Conservation (phyloP, 2,113 vertebrate species). For the Clinocottus analis region DNA sequence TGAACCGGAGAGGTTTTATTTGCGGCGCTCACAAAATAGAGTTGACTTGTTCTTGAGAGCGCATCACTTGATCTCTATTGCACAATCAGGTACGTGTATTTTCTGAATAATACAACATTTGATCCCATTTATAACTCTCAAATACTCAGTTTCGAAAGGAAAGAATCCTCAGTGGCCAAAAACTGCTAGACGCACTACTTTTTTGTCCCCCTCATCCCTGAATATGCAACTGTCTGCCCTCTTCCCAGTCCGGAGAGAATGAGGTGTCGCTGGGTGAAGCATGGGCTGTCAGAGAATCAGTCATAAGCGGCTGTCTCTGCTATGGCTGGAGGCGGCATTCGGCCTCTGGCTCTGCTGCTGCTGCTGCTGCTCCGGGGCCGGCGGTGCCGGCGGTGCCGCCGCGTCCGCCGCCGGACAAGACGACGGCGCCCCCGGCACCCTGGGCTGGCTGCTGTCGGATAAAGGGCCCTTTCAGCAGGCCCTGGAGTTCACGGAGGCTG, state of each 20-base stretch:
- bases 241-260: constrained; percentile 86
- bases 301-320: constrained; percentile 93
- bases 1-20: constrained; percentile 24
- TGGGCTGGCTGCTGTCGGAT: constrained; percentile 86
- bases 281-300: constrained; percentile 93
- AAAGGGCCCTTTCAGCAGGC: constrained; percentile 87
- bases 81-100: constrained; percentile 49
- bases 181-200: constrained; percentile 33
- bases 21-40: constrained; percentile 13
- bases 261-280: constrained; percentile 93
- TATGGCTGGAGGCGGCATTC: constrained; percentile 94
- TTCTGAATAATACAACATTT: neutral
- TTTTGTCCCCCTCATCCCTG: neutral
- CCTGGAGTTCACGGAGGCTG: constrained; percentile 85
- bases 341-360: constrained; percentile 87
- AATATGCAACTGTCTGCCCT: constrained; percentile 39
- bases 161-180: no score
- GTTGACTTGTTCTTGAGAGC: constrained; percentile 29
- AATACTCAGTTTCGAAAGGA: neutral
- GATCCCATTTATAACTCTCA: neutral
- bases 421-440: constrained; percentile 74
- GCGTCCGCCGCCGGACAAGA: constrained; percentile 85
- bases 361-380: constrained; percentile 82
- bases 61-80: constrained; percentile 36
- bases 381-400: constrained; percentile 84